Conservation (phyloP, 2,113 vertebrate genomes). For the Xiphophorus couchianus region DNA sequence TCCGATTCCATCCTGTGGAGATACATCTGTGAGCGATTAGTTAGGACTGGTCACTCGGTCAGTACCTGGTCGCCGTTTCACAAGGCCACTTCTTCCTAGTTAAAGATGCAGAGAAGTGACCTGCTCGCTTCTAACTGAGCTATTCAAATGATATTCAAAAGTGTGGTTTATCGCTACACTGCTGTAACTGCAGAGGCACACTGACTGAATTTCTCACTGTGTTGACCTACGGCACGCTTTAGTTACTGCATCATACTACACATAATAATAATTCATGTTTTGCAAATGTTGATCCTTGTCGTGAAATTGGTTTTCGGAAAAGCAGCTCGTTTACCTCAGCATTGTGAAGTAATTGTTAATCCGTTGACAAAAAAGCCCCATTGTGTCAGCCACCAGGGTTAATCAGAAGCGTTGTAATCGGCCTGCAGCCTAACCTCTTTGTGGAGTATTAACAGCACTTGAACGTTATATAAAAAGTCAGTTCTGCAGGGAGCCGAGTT, state of each 20-base stretch:
- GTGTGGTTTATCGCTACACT: slow-evolving; percentile 2
- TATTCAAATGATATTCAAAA: slow-evolving; percentile 68
- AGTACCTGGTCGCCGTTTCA: not conserved
- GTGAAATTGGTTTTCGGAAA: no score
- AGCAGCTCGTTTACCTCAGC: no score
- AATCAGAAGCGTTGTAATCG: not conserved
- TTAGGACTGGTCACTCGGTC: not conserved
- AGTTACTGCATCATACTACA: not conserved
- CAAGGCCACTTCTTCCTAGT: not conserved
- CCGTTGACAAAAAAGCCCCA: not conserved
- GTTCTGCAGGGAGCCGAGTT: not conserved
- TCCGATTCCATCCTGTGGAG: not conserved
- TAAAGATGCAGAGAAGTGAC: slow-evolving; percentile 16
- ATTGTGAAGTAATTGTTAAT: not conserved
- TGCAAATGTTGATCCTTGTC: no score
- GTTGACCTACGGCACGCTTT: not conserved
- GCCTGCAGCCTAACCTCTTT: not conserved
- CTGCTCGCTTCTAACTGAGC: slow-evolving; percentile 38
- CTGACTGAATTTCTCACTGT: not conserved
- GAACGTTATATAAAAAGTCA: not conserved
- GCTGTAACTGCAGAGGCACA: not conserved
- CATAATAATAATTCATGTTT: not conserved
- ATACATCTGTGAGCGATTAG: not conserved
- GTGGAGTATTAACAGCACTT: not conserved
- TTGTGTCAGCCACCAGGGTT: not conserved